These are phyloP conservation scores for Fregetta grallaria DNA, from an alignment of 2,113 vertebrate genomes.

Conservation along the genomic window DNA sequence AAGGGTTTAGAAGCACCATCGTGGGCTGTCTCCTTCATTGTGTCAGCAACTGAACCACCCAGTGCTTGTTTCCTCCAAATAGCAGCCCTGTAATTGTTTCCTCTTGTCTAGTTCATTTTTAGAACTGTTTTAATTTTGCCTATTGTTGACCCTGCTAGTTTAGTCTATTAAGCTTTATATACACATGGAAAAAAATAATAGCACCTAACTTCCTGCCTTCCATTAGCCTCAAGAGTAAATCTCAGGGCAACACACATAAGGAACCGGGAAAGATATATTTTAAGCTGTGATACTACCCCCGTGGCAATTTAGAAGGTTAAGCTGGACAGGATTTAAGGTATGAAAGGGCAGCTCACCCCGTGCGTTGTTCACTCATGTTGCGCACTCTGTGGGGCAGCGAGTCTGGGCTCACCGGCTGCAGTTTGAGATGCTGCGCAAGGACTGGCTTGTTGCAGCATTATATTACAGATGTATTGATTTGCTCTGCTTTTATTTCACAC, in stretches of 20 bases:
- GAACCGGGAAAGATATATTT: not conserved
- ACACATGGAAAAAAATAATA: constrained; percentile 49
- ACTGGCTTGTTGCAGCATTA: not conserved
- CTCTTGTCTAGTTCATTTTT: constrained; percentile 67
- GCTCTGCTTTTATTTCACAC: not conserved
- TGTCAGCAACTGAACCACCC: constrained; percentile 54
- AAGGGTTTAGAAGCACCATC: constrained; percentile 45
- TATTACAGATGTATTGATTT: not conserved
- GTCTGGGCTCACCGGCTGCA: not conserved
- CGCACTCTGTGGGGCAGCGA: not conserved
- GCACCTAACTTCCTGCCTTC: constrained; percentile 62
- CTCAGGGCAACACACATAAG: not conserved
- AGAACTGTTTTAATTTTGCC: constrained; percentile 55
- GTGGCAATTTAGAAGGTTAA: not conserved
- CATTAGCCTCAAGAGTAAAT: not conserved
- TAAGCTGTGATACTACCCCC: not conserved
- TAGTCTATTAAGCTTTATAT: constrained; percentile 54
- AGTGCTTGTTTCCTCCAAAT: constrained; percentile 56
- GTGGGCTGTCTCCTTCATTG: constrained; percentile 48
- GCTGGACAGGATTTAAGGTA: not conserved
- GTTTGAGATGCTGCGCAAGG: not conserved
- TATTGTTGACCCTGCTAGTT: constrained; percentile 63
- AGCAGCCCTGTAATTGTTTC: constrained; percentile 59
- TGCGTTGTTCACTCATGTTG: not conserved
- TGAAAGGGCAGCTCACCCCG: not conserved